These are phyloP conservation scores for Picus viridis DNA, from an alignment of 2,797 vertebrate genomes.

Conservation along the genomic window DNA sequence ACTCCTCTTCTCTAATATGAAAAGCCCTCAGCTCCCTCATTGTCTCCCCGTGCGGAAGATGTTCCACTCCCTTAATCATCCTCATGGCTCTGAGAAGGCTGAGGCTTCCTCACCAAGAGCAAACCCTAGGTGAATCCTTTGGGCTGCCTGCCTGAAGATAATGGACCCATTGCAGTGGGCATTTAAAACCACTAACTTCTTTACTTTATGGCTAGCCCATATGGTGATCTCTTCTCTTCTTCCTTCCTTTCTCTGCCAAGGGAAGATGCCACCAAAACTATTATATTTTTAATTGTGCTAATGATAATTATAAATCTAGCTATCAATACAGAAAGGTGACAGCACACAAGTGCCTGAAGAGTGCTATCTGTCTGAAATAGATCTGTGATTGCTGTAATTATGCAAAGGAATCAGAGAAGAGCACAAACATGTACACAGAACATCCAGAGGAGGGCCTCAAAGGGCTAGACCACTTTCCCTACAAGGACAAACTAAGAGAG, in stretches of 20 bases:
- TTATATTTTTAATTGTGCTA: neutral
- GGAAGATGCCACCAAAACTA: neutral
- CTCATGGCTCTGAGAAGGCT: neutral
- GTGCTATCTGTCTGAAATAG: neutral
- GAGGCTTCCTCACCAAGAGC: rapidly evolving
- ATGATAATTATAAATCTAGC: neutral
- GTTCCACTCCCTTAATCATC: no score
- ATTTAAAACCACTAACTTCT: neutral
- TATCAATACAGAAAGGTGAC: neutral
- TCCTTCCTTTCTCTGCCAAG: neutral
- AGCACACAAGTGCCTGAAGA: neutral
- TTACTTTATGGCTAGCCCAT: neutral
- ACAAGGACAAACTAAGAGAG: no score
- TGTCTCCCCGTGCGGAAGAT: no score
- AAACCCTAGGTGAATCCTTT: neutral
- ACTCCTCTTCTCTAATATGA: no score
- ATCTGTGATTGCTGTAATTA: neutral
- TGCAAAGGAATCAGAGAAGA: neutral
- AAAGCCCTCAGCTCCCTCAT: no score
- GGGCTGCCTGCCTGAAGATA: neutral
- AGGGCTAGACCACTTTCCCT: no score
- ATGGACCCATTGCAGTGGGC: neutral
- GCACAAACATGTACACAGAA: neutral
- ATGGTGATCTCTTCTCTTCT: neutral
- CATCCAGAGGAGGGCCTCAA: no score